Base-by-base conservation (phyloP, 2,888 invertebrate species). In the Cordilura impudica region DNA sequence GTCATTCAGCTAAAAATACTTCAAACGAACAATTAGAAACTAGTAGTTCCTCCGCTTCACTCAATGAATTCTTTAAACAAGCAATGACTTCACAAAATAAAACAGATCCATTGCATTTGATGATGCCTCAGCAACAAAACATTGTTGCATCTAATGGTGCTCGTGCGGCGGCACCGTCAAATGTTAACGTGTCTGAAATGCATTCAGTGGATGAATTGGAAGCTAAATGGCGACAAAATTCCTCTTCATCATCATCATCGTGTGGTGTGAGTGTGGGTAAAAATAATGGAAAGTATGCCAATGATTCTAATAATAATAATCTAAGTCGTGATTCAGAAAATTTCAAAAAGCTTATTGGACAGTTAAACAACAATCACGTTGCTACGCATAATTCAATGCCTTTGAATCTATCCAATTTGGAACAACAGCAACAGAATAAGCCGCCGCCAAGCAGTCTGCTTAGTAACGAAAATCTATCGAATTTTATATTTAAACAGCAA, bases 11-110 rank as follows among this genome's bases (percentile, higher is more conserved):
- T 21, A 78, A 51, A 69, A 76, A 75, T 21, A 31, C 19, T 31
- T 56, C 75, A 2, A 56, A 29, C 19, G 81, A 82, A 10, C 72
- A 74, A 39, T 56, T 77, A 14, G 84, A 84, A 18, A 85, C 82
- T 47, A 83, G 75, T 69, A 66, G 78, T 8, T 87, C 87, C 82
- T 85, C 87, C 0, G 83, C 86, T n/a, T 87, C 87, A 0, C 78
- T 88, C 7, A 87, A 86, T 70, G 89, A 88, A 1, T 88, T 88
- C 77, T 87, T 88, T 35, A 87, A 88, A 56, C 87, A 87, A 63
- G 86, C 88, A n/a, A 78, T 85, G 26, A 80, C 76, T n/a, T 56
- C 79, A 6, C 71, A 79, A 12, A 74, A 54, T 43, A 71, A 67
- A 3, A 45, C 61, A 0, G 67, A 79, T 31, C 43, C 61, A 1